phyloP scores from a whole-genome alignment of 2,888 invertebrate species.

The Troides oblongomaculatus region DNA sequence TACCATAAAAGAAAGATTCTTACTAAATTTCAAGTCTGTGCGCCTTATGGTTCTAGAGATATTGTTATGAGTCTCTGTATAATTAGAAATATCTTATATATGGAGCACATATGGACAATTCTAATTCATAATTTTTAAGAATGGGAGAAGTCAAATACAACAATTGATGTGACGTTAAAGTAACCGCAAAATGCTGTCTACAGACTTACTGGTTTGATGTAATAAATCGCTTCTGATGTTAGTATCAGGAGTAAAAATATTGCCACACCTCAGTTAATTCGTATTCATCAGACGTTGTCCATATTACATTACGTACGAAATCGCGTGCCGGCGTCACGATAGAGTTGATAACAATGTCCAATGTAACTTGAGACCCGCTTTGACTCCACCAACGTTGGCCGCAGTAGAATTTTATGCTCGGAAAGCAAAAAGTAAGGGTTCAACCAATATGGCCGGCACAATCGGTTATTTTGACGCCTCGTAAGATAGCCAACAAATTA shows the following conservation, averaged over 20 bases:
- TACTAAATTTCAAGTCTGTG: no score
- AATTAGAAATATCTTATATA: no score
- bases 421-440: slow-evolving; percentile 35
- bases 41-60: no score
- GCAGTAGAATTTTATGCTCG: slow-evolving; percentile 24
- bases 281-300: slow-evolving; percentile 66
- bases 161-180: slow-evolving; percentile 6
- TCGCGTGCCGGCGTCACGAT: slow-evolving; percentile 65
- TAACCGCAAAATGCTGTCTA: not conserved
- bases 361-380: slow-evolving; percentile 41
- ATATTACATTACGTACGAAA: slow-evolving; percentile 71
- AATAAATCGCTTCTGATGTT: slow-evolving; percentile 18
- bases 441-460: slow-evolving; percentile 40
- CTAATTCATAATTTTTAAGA: not conserved
- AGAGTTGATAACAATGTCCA: slow-evolving; percentile 57
- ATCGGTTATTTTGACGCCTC: slow-evolving; percentile 68
- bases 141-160: not conserved
- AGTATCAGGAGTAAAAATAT: slow-evolving; percentile 47
- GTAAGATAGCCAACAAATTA: slow-evolving; percentile 64
- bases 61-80: no score
- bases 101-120: not conserved
- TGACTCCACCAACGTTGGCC: slow-evolving; percentile 18
- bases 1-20: no score
- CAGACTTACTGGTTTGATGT: not conserved
- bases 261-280: slow-evolving; percentile 63